Conservation (phyloP, 2,888 invertebrate species). For the Drosophila rellima region DNA sequence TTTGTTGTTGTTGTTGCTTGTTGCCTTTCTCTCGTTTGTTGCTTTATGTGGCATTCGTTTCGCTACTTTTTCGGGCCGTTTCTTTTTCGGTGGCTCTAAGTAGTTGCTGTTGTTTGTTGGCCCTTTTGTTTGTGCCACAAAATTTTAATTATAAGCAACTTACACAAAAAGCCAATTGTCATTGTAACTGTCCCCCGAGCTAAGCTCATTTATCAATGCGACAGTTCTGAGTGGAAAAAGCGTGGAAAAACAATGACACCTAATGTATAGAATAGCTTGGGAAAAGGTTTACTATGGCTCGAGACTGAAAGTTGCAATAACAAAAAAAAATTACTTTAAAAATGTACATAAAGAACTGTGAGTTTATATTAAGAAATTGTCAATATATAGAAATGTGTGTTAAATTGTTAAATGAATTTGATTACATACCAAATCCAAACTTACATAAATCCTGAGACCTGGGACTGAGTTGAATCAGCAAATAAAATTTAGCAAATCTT, state of each 20-base stretch:
- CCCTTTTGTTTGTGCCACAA: slow-evolving; percentile 68
- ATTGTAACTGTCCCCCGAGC: slow-evolving; percentile 64
- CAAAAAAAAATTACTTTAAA: slow-evolving; percentile 6
- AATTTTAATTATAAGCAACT: slow-evolving; percentile 79
- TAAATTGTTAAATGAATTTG: too few species aligned
- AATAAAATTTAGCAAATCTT: too few species aligned
- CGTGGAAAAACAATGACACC: slow-evolving; percentile 57
- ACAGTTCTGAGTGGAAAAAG: slow-evolving; percentile 57
- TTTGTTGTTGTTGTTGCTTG: slow-evolving; percentile 46
- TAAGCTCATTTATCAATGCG: slow-evolving; percentile 77
- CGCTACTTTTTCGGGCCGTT: slow-evolving; percentile 75
- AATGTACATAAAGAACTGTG: neutral
- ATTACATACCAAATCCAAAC: neutral
- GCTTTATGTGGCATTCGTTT: slow-evolving; percentile 72
- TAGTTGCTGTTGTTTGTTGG: slow-evolving; percentile 47
- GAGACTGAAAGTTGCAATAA: slow-evolving; percentile 21
- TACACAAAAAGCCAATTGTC: slow-evolving; percentile 81
- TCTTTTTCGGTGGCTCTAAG: slow-evolving; percentile 61
- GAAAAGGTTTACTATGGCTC: slow-evolving; percentile 25
- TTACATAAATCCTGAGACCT: neutral
- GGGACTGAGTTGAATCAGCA: neutral
- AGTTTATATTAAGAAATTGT: neutral
- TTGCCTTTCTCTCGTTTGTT: slow-evolving; percentile 69
- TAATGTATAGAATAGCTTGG: slow-evolving; percentile 10
- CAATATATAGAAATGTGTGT: too few species aligned